Conservation (phyloP, 2,113 vertebrate genomes). For the Tetraodon nigroviridis region DNA sequence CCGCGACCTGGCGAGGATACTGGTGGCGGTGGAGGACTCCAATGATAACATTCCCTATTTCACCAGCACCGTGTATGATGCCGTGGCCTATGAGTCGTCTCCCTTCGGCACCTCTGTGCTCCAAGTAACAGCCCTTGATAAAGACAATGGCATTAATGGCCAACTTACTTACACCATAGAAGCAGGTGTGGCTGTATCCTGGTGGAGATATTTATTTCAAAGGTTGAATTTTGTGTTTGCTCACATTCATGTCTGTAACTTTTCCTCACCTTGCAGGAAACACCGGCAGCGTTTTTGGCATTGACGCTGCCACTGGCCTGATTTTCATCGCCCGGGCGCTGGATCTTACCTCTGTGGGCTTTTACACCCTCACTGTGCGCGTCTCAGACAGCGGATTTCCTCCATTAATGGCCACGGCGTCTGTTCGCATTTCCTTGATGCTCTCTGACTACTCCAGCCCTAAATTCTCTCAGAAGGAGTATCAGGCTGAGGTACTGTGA, state of each 20-base stretch:
- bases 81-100: conserved; percentile 84
- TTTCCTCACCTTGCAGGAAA: conserved; percentile 78
- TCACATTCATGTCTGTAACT: conserved; percentile 7
- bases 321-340: conserved; percentile 85
- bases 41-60: conserved; percentile 96
- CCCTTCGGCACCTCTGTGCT: conserved; percentile 82
- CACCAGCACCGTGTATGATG: conserved; percentile 85
- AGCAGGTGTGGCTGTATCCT: conserved; percentile 77
- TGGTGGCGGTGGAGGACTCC: conserved; percentile 89
- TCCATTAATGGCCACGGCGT: conserved; percentile 83
- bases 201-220: not conserved
- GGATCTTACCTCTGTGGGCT: conserved; percentile 82
- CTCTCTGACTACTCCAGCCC: conserved; percentile 90
- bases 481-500: conserved; percentile 82
- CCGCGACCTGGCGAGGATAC: conserved; percentile 88
- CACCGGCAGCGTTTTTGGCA: conserved; percentile 85
- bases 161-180: conserved; percentile 87
- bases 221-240: not conserved
- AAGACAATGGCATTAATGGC: conserved; percentile 92
- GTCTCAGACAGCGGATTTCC: conserved; percentile 87
- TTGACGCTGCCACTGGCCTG: conserved; percentile 87
- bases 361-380: conserved; percentile 87
- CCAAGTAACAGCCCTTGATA: conserved; percentile 91
- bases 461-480: conserved; percentile 87
- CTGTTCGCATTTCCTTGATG: conserved; percentile 83